Evolutionary conservation across 2,797 vertebrate genomes (phyloP), one percentile per base, ranked within the genome.

Genomic region (Phalloptychus januarius): DNA sequence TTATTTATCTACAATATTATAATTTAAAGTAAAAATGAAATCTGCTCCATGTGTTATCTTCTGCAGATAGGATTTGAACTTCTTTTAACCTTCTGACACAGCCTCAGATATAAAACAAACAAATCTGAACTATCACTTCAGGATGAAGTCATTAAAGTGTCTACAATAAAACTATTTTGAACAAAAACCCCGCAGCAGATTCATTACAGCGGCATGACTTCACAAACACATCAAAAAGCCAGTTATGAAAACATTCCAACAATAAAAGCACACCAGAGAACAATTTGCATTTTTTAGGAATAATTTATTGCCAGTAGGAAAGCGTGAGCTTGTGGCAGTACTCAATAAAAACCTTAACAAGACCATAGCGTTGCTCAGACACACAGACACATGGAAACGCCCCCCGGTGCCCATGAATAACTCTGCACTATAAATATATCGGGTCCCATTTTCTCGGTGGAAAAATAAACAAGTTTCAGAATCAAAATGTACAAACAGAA

Each of bases 281-380:
- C 92, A 23, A 84, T 77, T 72, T 79, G 84, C 77, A 92, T 95
- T 99, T 89, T 98, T 98, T 97, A 97, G 97, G 97, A 99, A 99
- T 99, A 99, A 99, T 99, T 99, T 99, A 99, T 99, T 99, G 97
- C 98, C 98, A 97, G 96, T 99, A 99, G 97, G 98, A 99, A 99
- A 99, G 97, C 96, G 95, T 96, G 96, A 96, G 96, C 97, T 98
- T 96, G 97, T 97, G 98, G 96, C 97, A 98, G 96, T 97, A 98
- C 96, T 97, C 95, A 97, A 97, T 99, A 99, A 98, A 98, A 99
- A 98, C 96, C 96, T 97, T 97, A 97, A 99, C 97, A 98, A 98
- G 97, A 98, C 97, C 95, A 94, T 97, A 96, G 96, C 96, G 96
- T 97, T 96, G 94, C 94, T 95, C 94, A 94, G 94, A 96, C 93